phyloP scores from a whole-genome alignment of 2,888 invertebrate species.

The Napeogenes inachia region DNA sequence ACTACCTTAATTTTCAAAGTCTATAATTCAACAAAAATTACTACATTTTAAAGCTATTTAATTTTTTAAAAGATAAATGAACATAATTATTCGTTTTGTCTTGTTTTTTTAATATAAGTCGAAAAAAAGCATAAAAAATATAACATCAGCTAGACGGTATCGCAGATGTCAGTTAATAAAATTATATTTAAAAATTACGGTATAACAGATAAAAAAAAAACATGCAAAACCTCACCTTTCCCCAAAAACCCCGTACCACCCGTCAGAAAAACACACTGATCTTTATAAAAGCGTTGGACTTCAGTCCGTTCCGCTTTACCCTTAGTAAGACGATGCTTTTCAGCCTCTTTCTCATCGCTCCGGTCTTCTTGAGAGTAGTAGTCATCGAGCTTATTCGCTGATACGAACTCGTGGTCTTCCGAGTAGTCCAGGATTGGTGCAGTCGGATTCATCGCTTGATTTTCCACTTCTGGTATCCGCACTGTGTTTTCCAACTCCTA shows the following conservation, averaged over 20 bases:
- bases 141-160: too few species aligned
- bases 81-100: background rate
- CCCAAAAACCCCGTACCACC: constrained; percentile 72
- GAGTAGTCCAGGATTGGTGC: constrained; percentile 67
- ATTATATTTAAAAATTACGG: background rate
- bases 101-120: too few species aligned
- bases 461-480: constrained; percentile 55
- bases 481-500: constrained; percentile 65
- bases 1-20: too few species aligned
- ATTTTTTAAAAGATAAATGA: background rate
- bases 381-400: constrained; percentile 64
- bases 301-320: constrained; percentile 61
- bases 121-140: too few species aligned
- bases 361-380: constrained; percentile 71
- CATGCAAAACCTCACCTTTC: constrained; percentile 57
- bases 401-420: constrained; percentile 74
- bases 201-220: constrained; percentile 13
- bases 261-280: constrained; percentile 70
- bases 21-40: too few species aligned
- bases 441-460: constrained; percentile 63
- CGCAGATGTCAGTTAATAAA: constrained; percentile 5
- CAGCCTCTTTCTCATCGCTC: constrained; percentile 65
- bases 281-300: constrained; percentile 62
- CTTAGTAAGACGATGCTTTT: constrained; percentile 65
- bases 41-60: too few species aligned